Evolutionary conservation across 2,113 vertebrate genomes (phyloP).

Genomic region (Peromyscus polionotus): DNA sequence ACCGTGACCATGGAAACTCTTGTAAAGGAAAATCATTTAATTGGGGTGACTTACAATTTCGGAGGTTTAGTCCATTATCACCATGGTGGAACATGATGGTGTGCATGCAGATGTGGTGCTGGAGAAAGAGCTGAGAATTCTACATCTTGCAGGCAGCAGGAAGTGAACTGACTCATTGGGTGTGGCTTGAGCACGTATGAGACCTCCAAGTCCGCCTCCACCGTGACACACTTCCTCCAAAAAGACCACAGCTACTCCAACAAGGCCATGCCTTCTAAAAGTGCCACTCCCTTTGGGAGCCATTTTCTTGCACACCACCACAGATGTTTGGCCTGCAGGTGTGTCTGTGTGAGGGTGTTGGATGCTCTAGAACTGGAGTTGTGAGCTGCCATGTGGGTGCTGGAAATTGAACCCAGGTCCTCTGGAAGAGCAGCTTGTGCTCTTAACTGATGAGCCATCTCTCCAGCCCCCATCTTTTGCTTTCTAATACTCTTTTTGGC

Average conservation of each 20-base stretch:
- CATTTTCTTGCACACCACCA: not conserved
- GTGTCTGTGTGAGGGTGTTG: not conserved
- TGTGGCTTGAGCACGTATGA: not conserved
- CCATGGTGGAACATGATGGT: no score
- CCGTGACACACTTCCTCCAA: not conserved
- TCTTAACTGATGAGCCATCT: not conserved
- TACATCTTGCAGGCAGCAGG: not conserved
- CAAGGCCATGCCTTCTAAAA: not conserved
- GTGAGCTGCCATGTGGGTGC: not conserved
- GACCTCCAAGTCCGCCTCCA: not conserved
- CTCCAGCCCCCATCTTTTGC: not conserved
- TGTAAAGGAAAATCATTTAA: not conserved
- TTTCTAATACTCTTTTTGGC: no score
- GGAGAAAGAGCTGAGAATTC: not conserved
- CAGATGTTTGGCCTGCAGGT: not conserved
- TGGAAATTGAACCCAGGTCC: not conserved
- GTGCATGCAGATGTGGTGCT: not conserved
- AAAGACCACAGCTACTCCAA: not conserved
- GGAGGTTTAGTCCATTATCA: not conserved
- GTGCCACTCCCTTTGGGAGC: not conserved
- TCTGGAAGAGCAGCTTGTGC: not conserved
- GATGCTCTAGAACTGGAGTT: not conserved
- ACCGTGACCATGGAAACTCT: not conserved
- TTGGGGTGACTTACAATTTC: not conserved
- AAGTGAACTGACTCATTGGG: not conserved